These are phyloP conservation scores for Lucilia cuprina DNA, from an alignment of 1,140 invertebrate genomes.

Conservation along the genomic window DNA sequence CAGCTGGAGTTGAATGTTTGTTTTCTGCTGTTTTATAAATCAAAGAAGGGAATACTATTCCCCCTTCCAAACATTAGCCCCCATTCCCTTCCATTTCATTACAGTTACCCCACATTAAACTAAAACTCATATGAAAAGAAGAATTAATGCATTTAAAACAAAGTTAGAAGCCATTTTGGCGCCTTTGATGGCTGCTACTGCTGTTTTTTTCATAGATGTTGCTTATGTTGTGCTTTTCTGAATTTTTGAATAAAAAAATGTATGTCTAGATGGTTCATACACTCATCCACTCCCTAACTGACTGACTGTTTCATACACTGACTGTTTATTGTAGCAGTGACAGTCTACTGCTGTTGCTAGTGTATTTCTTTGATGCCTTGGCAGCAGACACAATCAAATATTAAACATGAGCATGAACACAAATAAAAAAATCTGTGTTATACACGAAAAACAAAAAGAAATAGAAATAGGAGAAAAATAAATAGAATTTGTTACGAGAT, in stretches of 20 bases:
- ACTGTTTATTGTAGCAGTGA: not conserved
- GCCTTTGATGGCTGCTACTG: not conserved
- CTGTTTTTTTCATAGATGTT: not conserved
- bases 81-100: not conserved
- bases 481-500: not conserved
- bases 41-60: not conserved
- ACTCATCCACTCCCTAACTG: no score
- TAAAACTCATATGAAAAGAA: conserved; percentile 6
- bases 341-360: not conserved
- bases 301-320: not conserved
- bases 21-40: conserved; percentile 32
- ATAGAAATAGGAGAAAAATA: conserved; percentile 5
- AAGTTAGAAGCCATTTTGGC: conserved; percentile 32
- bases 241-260: not conserved
- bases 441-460: not conserved
- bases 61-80: not conserved
- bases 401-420: not conserved
- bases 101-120: not conserved
- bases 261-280: not conserved
- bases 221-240: not conserved
- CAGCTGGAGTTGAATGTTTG: conserved; percentile 21
- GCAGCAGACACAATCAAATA: conserved; percentile 13
- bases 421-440: not conserved
- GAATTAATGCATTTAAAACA: conserved; percentile 30
- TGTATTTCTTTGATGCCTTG: conserved; percentile 3